Conservation (phyloP, 2,797 vertebrate genomes). For the Ptychadena robeensis region DNA sequence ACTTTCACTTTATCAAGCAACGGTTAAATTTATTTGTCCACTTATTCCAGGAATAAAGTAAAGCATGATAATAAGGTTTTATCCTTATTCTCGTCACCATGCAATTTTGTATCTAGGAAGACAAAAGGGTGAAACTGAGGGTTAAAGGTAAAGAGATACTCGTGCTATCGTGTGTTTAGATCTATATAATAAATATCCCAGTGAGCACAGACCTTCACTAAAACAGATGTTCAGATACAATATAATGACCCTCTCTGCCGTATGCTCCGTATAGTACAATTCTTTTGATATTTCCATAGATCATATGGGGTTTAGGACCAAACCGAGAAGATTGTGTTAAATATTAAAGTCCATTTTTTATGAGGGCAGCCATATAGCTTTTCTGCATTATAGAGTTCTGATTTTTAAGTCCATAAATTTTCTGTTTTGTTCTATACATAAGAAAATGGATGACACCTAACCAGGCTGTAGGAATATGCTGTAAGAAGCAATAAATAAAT, state of each 20-base stretch:
- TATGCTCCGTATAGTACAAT: background rate
- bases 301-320: background rate
- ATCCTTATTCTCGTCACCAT: background rate
- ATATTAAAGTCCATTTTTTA: background rate
- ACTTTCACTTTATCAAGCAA: no score
- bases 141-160: no score
- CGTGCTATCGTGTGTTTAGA: background rate
- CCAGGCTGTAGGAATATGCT: constrained; percentile 12
- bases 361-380: background rate
- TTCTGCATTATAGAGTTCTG: background rate
- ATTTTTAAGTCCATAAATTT: background rate
- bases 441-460: constrained; percentile 12
- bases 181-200: background rate
- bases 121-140: background rate
- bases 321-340: background rate
- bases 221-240: background rate
- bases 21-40: no score
- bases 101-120: background rate
- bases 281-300: background rate
- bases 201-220: background rate
- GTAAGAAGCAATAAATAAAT: constrained; percentile 47
- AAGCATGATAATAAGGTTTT: background rate
- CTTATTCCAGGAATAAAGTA: no score
- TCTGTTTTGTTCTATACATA: background rate
- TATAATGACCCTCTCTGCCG: background rate